These are phyloP conservation scores for Zosterops borbonicus DNA, from an alignment of 2,113 vertebrate genomes.

Conservation along the genomic window DNA sequence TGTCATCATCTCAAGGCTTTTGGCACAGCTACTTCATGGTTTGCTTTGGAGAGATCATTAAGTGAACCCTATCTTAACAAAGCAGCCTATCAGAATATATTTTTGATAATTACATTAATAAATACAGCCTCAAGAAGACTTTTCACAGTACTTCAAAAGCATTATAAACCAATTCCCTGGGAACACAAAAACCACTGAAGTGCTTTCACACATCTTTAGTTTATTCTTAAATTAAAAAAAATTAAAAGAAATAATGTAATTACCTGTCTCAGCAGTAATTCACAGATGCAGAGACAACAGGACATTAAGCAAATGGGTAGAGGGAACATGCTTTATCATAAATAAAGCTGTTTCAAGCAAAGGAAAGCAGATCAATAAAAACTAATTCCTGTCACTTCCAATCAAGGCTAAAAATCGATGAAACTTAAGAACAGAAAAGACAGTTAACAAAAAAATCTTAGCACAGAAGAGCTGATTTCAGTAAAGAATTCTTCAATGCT, in stretches of 20 bases:
- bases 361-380: conserved; percentile 60
- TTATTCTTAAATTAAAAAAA: background rate
- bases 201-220: background rate
- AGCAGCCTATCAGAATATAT: background rate
- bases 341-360: conserved; percentile 63
- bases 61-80: background rate
- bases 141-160: background rate
- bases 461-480: conserved; percentile 1
- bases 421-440: conserved; percentile 25
- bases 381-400: conserved; percentile 52
- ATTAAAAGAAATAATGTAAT: background rate
- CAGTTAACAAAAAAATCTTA: background rate
- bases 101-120: background rate
- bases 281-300: background rate
- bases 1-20: background rate
- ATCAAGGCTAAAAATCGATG: conserved; percentile 42
- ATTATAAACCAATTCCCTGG: background rate
- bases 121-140: background rate
- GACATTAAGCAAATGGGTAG: background rate
- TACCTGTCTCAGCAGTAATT: background rate
- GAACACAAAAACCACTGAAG: background rate
- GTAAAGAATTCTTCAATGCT: conserved; percentile 7
- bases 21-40: background rate
- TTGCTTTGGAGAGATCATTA: background rate
- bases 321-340: conserved; percentile 30